Percentiles rank a stretch among this genome's conserved stretches.
Conservation (phyloP, 2,113 vertebrate genomes). For the Rhodinocichla rosea region DNA sequence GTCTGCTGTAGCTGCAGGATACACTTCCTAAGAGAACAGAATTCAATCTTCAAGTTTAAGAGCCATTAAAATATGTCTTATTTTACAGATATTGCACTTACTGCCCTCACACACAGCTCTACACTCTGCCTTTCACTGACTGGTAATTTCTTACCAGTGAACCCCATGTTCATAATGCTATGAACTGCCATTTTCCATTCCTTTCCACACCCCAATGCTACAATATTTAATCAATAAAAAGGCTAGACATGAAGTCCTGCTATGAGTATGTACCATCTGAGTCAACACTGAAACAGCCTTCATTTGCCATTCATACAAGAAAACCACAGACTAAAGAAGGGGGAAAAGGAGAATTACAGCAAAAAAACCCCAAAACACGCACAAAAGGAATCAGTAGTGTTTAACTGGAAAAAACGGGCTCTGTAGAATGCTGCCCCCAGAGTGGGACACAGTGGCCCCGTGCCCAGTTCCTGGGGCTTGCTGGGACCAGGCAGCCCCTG, state of each 20-base stretch:
- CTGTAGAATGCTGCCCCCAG: neutral
- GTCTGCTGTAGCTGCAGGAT: neutral
- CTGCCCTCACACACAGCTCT: neutral
- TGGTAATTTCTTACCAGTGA: no score
- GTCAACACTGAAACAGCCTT: neutral
- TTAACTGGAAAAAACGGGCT: neutral
- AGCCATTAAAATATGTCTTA: neutral
- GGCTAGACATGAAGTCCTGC: neutral
- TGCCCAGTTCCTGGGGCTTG: neutral
- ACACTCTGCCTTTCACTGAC: neutral
- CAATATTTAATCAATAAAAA: neutral
- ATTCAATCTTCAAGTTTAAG: neutral
- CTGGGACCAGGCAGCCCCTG: neutral
- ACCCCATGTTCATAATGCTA: neutral
- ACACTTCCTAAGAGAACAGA: neutral
- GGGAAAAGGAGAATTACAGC: fast-evolving
- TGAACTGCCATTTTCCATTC: neutral
- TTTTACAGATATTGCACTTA: neutral
- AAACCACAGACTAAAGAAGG: neutral
- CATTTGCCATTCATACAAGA: neutral
- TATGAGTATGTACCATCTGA: neutral
- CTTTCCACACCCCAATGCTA: neutral
- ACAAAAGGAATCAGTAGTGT: neutral
- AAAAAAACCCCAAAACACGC: neutral
- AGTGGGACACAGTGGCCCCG: neutral